A percentile compares a stretch with the other conserved stretches of the same genome.
phyloP scores from a whole-genome alignment of 2,113 vertebrate genomes.

The Apteryx mantelli region DNA sequence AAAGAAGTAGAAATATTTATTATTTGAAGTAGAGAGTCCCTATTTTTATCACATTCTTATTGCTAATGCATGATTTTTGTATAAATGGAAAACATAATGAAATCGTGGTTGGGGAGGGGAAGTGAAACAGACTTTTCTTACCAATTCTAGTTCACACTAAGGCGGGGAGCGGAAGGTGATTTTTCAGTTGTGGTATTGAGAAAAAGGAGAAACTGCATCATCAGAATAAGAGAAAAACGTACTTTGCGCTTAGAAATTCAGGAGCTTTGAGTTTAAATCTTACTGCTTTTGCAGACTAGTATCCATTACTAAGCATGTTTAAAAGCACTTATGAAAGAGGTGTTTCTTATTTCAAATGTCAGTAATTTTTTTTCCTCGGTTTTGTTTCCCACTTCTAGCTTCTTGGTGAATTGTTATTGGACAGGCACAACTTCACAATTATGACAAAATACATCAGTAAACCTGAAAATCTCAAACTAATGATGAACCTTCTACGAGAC shows the following conservation, averaged over 20 bases:
- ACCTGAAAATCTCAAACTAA: conserved; percentile 88
- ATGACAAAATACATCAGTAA: conserved; percentile 91
- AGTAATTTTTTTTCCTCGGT: neutral
- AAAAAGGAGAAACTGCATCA: neutral
- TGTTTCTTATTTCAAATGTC: neutral
- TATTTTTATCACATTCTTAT: neutral
- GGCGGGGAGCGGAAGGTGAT: neutral
- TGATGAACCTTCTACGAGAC: conserved; percentile 90
- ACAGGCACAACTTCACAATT: conserved; percentile 89
- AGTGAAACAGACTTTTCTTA: neutral
- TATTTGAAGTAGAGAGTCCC: neutral
- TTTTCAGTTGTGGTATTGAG: neutral
- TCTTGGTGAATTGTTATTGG: conserved; percentile 85
- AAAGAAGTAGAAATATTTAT: neutral
- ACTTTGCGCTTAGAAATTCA: neutral
- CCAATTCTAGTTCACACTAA: neutral
- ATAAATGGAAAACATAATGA: neutral
- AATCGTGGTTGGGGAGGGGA: neutral
- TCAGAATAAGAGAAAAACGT: neutral
- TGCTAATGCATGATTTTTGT: neutral
- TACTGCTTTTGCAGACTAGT: neutral
- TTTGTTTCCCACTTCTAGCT: conserved; percentile 71
- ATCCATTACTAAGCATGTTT: neutral
- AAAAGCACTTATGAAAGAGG: neutral
- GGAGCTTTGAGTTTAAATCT: neutral